Percentiles rank a stretch among this genome's conserved stretches.
phyloP scores from a whole-genome alignment of 2,888 invertebrate genomes.

The Aethes cnicana region DNA sequence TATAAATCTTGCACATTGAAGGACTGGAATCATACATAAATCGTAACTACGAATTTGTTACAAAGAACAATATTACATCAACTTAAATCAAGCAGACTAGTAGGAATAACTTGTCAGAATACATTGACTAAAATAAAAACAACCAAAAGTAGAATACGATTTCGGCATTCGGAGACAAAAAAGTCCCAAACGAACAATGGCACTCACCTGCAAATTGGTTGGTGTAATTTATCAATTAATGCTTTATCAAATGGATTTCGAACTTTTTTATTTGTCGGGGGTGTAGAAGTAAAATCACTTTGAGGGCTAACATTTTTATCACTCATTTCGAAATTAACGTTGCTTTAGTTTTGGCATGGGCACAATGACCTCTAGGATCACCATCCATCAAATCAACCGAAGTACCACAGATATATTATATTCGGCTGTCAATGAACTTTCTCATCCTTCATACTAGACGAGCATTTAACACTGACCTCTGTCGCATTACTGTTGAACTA shows the following conservation, averaged over 20 bases:
- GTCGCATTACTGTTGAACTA: no score
- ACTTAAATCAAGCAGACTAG: no score
- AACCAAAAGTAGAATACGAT: no score
- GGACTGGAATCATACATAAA: slow-evolving; percentile 53
- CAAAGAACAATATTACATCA: no score
- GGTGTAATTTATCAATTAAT: slow-evolving; percentile 84
- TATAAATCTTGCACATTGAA: slow-evolving; percentile 78
- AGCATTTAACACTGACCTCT: no score
- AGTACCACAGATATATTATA: slow-evolving; percentile 12
- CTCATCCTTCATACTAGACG: no score
- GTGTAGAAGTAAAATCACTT: slow-evolving; percentile 62
- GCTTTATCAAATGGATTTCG: slow-evolving; percentile 87
- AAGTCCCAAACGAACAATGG: no score
- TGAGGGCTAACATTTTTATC: slow-evolving; percentile 62
- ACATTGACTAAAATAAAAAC: no score
- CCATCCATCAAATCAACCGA: slow-evolving; percentile 7
- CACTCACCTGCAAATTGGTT: slow-evolving; percentile 86
- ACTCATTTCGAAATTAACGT: slow-evolving; percentile 74
- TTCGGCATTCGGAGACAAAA: no score
- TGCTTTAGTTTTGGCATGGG: slow-evolving; percentile 34
- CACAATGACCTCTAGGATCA: slow-evolving; percentile 41
- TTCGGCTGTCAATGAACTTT: background rate
- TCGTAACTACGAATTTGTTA: no score
- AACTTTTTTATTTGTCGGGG: slow-evolving; percentile 72
- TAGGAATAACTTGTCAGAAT: no score